Percentiles rank a stretch among this genome's conserved stretches.
These are phyloP conservation scores for Hirtodrosophila alboralis DNA, from an alignment of 2,888 invertebrate species.

Conservation along the genomic window DNA sequence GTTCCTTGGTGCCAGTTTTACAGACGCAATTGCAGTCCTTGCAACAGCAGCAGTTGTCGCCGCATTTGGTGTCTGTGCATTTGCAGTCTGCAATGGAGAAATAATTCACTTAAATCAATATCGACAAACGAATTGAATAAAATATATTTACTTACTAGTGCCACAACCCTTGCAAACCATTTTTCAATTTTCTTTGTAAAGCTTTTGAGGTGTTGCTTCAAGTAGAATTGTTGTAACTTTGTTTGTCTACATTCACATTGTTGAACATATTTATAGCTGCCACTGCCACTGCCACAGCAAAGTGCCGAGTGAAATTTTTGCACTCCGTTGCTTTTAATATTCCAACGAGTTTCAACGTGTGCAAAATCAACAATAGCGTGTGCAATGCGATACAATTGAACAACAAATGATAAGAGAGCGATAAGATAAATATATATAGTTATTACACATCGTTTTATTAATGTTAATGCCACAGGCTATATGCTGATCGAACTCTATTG, in stretches of 20 bases:
- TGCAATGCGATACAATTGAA: constrained; percentile 29
- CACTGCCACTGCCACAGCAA: not conserved
- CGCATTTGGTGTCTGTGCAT: constrained; percentile 63
- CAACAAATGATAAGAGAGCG: constrained; percentile 31
- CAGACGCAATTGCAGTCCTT: constrained; percentile 70
- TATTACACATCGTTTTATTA: too few relatives aligned
- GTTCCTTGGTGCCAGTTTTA: constrained; percentile 67
- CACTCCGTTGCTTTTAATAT: constrained; percentile 33
- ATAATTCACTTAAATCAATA: not conserved
- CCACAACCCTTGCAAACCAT: constrained; percentile 75
- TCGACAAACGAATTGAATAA: not conserved
- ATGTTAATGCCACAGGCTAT: not conserved
- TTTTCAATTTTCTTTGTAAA: constrained; percentile 20
- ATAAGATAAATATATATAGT: constrained; percentile 16
- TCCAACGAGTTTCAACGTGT: constrained; percentile 39
- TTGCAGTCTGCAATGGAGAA: constrained; percentile 57
- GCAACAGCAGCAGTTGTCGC: constrained; percentile 70
- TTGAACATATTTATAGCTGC: constrained; percentile 55
- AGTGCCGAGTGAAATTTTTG: constrained; percentile 28
- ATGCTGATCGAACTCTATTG: constrained; percentile 10
- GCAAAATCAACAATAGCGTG: constrained; percentile 66
- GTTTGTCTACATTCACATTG: constrained; percentile 1
- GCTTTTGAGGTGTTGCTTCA: constrained; percentile 6
- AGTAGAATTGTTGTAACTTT: constrained; percentile 6
- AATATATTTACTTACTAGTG: constrained; percentile 54